Evolutionary conservation across 2,888 invertebrate genomes (phyloP).

Genomic region (Heliconius aoede): DNA sequence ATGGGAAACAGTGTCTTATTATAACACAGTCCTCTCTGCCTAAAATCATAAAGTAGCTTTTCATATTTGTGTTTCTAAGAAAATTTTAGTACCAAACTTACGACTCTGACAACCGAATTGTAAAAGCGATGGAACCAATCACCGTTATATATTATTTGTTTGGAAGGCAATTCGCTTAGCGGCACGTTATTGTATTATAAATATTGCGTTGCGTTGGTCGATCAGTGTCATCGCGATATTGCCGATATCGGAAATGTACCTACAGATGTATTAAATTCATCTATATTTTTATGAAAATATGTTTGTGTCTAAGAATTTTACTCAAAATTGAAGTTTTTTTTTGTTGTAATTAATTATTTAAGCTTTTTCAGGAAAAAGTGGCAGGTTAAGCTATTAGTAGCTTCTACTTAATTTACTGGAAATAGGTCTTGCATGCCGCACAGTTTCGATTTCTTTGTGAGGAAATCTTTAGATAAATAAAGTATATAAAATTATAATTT

Average conservation of each 20-base stretch:
- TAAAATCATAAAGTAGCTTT: too few relatives aligned
- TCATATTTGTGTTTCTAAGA: too few relatives aligned
- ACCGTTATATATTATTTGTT: slow-evolving; percentile 33
- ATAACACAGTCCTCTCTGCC: background rate
- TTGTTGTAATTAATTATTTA: too few relatives aligned
- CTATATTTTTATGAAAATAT: background rate
- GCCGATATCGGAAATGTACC: slow-evolving; percentile 35
- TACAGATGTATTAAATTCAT: slow-evolving; percentile 7
- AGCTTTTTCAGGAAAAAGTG: too few relatives aligned
- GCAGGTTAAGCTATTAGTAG: too few relatives aligned
- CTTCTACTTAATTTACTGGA: too few relatives aligned
- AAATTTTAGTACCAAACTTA: background rate
- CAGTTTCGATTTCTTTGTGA: too few relatives aligned
- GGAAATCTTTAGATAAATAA: too few relatives aligned
- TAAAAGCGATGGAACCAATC: slow-evolving; percentile 5
- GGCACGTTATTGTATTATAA: slow-evolving; percentile 42
- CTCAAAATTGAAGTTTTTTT: background rate
- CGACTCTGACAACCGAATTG: background rate
- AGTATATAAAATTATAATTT: too few relatives aligned
- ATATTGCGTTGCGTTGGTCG: slow-evolving; percentile 43
- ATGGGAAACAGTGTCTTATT: background rate
- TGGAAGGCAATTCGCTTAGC: slow-evolving; percentile 44
- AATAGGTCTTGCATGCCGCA: too few relatives aligned
- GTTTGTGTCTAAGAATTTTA: background rate
- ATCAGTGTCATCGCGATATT: slow-evolving; percentile 48